phyloP scores from a whole-genome alignment of 2,797 vertebrate genomes.

The Squalus acanthias region DNA sequence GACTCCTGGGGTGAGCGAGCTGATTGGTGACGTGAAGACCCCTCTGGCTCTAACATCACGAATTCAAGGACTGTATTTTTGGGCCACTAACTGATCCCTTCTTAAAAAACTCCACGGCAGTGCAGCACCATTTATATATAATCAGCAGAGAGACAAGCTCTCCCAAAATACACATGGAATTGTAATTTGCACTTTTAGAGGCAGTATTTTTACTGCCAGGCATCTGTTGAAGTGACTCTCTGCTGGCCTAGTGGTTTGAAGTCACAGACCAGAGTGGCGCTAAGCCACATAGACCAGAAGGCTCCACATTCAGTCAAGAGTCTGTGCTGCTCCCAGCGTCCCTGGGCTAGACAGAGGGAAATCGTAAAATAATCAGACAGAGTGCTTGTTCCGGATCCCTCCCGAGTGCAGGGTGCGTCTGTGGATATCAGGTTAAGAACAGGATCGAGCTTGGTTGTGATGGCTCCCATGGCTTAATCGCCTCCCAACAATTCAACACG shows the following conservation, averaged over 20 bases:
- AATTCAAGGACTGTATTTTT: not conserved
- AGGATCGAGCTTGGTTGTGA: not conserved
- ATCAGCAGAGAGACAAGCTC: not conserved
- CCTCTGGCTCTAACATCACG: not conserved
- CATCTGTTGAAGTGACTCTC: not conserved
- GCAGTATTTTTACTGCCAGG: not conserved
- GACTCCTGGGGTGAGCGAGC: not conserved
- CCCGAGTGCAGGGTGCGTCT: not conserved
- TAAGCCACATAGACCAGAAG: not conserved
- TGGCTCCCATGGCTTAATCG: not conserved
- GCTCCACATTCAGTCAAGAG: not conserved
- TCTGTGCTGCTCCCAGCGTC: not conserved
- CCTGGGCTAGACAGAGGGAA: not conserved
- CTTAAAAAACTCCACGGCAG: not conserved
- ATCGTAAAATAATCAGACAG: not conserved
- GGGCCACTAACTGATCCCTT: not conserved
- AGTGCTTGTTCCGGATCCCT: not conserved
- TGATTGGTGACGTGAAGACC: not conserved
- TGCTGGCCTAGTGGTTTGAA: not conserved
- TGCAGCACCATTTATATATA: not conserved
- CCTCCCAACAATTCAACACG: not conserved
- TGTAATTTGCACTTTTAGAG: not conserved
- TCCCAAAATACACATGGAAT: not conserved
- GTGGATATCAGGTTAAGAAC: not conserved
- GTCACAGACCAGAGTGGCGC: not conserved